A percentile compares a stretch with the other conserved stretches of the same genome.
Evolutionary conservation across 2,113 vertebrate species (phyloP).

Genomic region (Apteryx owenii): DNA sequence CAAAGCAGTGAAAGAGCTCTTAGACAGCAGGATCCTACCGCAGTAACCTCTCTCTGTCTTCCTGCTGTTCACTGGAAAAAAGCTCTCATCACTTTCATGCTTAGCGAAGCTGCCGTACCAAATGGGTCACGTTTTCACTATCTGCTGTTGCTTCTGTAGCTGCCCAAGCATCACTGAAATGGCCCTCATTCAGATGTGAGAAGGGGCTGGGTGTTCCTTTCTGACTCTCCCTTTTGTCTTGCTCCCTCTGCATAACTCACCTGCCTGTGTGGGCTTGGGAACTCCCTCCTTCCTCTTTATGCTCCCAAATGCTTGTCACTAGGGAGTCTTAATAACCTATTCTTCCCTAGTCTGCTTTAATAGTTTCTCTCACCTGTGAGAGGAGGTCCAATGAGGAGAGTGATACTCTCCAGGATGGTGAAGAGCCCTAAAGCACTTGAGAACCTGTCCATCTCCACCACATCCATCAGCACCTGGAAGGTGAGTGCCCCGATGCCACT

Average conservation of each 20-base stretch:
- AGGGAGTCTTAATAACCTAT: background rate
- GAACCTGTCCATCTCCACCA: constrained; percentile 90
- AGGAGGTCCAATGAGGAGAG: constrained; percentile 87
- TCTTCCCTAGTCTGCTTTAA: background rate
- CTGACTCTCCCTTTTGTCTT: background rate
- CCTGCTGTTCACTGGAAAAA: background rate
- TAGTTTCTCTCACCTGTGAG: constrained; percentile 83
- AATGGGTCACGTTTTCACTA: background rate
- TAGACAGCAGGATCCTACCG: background rate
- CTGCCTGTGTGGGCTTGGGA: background rate
- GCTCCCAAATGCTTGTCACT: background rate
- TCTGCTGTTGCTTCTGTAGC: background rate
- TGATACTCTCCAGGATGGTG: constrained; percentile 87
- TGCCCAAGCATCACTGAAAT: background rate
- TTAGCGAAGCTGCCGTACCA: background rate
- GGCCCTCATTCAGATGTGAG: background rate
- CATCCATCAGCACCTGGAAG: constrained; percentile 94
- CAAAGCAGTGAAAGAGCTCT: background rate
- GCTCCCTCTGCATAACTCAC: background rate
- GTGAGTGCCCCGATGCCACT: constrained; percentile 85
- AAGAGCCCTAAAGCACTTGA: constrained; percentile 91
- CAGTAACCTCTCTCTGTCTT: background rate
- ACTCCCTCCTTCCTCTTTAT: background rate
- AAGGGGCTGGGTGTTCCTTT: background rate
- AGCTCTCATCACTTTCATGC: background rate